Evolutionary conservation across 1,140 invertebrate species (phyloP), one percentile per base, ranked within the genome.

Genomic region (Holcopasites calliopsidis): DNA sequence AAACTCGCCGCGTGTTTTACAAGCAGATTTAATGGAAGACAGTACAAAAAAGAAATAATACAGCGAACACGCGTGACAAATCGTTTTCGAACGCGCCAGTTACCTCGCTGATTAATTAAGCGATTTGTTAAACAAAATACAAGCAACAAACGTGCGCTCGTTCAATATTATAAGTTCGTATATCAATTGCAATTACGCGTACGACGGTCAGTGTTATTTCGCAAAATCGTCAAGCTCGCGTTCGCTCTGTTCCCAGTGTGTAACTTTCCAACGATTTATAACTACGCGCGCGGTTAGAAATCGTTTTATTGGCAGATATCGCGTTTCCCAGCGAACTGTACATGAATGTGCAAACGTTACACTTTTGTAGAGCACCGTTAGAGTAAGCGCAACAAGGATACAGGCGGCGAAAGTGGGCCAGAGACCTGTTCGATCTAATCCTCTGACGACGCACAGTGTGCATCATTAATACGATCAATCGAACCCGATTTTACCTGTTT

Each of bases 381-480:
- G 57, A 57, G 21, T 40, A 62, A 76, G 71, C 61, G 1, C 26
- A 31, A 33, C 8, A 40, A 38, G 40, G 31, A 13, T 8, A 26
- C 8, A 49, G 7, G 8, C 13, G 44, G 60, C 44, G 60, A 78
- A 83, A 83, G 79, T 82, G 58, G 79, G 79, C 64, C 64, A 66
- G 49, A 47, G 47, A 60, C n/a, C n/a, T n/a, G n/a, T n/a, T n/a
- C n/a, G n/a, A n/a, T n/a, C n/a, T n/a, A n/a, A n/a, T n/a, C n/a
- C n/a, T n/a, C n/a, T n/a, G n/a, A n/a, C n/a, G n/a, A n/a, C n/a
- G n/a, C n/a, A n/a, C n/a, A n/a, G n/a, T n/a, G n/a, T n/a, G n/a
- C n/a, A n/a, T n/a, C n/a, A n/a, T n/a, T n/a, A n/a, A n/a, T n/a
- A n/a, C n/a, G n/a, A n/a, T n/a, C n/a, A n/a, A n/a, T n/a, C n/a